Evolutionary conservation across 2,113 vertebrate species (phyloP).

Genomic region (Struthidea cinerea): DNA sequence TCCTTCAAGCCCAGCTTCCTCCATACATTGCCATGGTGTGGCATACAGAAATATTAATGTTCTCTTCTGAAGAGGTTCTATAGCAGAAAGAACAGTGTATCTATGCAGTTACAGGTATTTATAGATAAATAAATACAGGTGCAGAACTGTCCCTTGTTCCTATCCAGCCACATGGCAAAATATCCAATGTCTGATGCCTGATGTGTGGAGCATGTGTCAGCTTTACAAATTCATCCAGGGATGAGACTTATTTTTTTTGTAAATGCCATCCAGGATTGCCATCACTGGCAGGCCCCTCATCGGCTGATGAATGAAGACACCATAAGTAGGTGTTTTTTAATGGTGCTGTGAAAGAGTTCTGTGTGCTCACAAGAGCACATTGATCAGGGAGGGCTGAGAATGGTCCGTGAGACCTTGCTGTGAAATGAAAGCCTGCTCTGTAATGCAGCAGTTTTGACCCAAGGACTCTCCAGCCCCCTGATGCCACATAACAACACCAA

Average conservation of each 20-base stretch:
- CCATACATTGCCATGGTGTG: not conserved
- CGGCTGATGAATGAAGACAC: not conserved
- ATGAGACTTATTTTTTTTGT: not conserved
- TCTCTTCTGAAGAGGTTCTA: not conserved
- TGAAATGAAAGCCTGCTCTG: not conserved
- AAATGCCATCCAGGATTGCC: not conserved
- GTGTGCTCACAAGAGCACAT: not conserved
- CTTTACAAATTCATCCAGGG: not conserved
- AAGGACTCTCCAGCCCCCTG: not conserved
- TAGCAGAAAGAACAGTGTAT: not conserved
- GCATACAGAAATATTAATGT: not conserved
- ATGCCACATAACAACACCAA: not conserved
- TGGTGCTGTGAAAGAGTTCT: not conserved
- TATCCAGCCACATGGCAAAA: not conserved
- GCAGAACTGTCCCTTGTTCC: not conserved
- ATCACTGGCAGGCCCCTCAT: not conserved
- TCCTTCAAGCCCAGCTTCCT: not conserved
- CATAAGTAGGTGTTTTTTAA: not conserved
- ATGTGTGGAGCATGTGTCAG: not conserved
- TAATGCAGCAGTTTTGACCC: not conserved
- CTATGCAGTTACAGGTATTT: not conserved
- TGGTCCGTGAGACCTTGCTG: not conserved
- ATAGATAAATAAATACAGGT: not conserved
- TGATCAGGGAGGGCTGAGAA: not conserved
- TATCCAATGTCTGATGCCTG: not conserved